Base-by-base conservation (phyloP, 2,797 vertebrate genomes). In the Sebastes ruberrimus region DNA sequence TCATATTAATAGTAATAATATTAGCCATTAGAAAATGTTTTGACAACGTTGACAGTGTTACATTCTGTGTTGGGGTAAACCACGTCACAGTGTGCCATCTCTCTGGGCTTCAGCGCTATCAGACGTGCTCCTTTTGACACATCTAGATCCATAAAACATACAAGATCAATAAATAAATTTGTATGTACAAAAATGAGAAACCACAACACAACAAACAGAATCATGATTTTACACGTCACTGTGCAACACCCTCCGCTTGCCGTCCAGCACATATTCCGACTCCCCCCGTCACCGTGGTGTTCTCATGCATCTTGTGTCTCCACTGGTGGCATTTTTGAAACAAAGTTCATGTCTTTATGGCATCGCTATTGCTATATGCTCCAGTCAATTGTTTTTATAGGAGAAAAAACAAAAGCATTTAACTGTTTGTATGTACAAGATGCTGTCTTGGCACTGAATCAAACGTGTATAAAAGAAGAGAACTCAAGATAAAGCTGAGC, bases 71-170 rank as follows among this genome's bases (percentile, higher is more conserved):
- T 94, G 91, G 91, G 90, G 90, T 95, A 93, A 94, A 95, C 94
- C 95, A 95, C 88, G 89, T 97, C 95, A 97, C 95, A 96, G 96
- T 96, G 96, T 94, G 94, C 95, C 95, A 94, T 95, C 94, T 95
- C 91, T 95, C 93, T 86, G 92, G 91, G 90, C 91, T 90, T 91
- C 89, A 88, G 87, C 91, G 75, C 92, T 91, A 88, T 89, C 87
- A 89, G 88, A 95, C 86, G 87, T 91, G 84, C 90, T 88, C 78
- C 85, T 88, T 63, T 56, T 22, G 71, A 93, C 92, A 93, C 92
- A 89, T 91, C 89, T 74, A 88, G 74, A 92, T 88, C 90, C 91
- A 84, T 71, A 76, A 91, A 93, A 91, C 85, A 87, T 85, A 93
- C 73, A 64, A 86, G 88, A 76, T 90, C 80, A 78, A 90, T 78